Evolutionary conservation across 2,888 invertebrate genomes (phyloP).

Genomic region (Malacosoma neustria): DNA sequence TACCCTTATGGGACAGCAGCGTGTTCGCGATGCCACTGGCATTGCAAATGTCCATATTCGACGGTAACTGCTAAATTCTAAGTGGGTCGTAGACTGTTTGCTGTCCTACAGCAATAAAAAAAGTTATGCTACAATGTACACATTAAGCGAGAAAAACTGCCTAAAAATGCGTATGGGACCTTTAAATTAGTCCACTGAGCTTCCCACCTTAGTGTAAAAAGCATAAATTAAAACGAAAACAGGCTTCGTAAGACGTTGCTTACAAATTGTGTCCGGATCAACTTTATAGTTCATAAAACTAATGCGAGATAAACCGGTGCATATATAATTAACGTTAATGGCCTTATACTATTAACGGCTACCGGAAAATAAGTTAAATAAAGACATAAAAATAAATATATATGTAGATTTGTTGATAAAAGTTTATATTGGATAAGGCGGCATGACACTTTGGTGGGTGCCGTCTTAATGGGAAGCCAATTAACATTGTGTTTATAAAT

Average conservation of each 20-base stretch:
- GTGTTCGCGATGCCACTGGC: no score
- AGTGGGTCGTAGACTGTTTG: no score
- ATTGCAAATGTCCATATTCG: no score
- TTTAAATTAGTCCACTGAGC: no score
- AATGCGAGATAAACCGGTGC: conserved; percentile 60
- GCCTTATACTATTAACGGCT: conserved; percentile 68
- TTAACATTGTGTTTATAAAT: no score
- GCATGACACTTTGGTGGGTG: conserved; percentile 31
- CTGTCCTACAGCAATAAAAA: no score
- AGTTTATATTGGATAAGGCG: conserved; percentile 54
- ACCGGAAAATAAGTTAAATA: conserved; percentile 67
- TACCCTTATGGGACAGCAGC: no score
- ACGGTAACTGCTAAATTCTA: no score
- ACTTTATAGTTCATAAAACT: conserved; percentile 64
- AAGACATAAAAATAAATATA: conserved; percentile 72
- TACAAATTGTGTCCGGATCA: conserved; percentile 60
- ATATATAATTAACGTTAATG: conserved; percentile 71
- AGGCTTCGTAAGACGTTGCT: conserved; percentile 40
- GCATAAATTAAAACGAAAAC: conserved; percentile 37
- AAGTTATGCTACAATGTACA: no score
- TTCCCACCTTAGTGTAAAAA: no score
- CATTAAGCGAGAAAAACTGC: no score
- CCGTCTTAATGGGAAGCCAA: conserved; percentile 36
- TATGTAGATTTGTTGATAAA: conserved; percentile 63
- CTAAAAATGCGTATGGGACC: no score